Evolutionary conservation across 2,113 vertebrate genomes (phyloP).

Genomic region (Capra hircus): DNA sequence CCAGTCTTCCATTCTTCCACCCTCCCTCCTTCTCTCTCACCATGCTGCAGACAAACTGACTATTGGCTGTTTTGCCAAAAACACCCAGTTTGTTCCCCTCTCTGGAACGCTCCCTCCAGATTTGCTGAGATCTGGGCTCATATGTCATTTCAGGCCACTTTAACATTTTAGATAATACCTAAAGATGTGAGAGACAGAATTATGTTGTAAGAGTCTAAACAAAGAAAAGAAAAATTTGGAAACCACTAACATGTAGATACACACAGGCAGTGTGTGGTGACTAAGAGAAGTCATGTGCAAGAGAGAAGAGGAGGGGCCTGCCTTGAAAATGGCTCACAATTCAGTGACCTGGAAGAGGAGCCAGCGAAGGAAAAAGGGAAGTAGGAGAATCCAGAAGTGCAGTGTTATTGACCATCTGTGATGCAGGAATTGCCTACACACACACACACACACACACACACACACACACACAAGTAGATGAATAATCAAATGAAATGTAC

Average conservation of each 20-base stretch:
- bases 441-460: background rate
- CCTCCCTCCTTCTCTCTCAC: background rate
- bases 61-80: background rate
- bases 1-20: background rate
- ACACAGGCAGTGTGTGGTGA: background rate
- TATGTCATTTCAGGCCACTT: background rate
- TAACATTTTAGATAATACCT: background rate
- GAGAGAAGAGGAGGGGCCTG: background rate
- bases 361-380: background rate
- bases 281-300: background rate
- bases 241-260: background rate
- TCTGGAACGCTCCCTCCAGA: background rate
- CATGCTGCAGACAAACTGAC: background rate
- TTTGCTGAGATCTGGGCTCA: background rate
- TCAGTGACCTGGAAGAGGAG: background rate
- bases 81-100: background rate
- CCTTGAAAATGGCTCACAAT: background rate
- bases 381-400: background rate
- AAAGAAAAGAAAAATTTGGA: background rate
- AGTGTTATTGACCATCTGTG: fast-evolving
- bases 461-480: background rate
- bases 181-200: background rate
- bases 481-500: background rate
- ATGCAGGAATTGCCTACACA: background rate
- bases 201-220: background rate